Conservation (phyloP, 2,888 invertebrate species). For the Drosophila silvestris region DNA sequence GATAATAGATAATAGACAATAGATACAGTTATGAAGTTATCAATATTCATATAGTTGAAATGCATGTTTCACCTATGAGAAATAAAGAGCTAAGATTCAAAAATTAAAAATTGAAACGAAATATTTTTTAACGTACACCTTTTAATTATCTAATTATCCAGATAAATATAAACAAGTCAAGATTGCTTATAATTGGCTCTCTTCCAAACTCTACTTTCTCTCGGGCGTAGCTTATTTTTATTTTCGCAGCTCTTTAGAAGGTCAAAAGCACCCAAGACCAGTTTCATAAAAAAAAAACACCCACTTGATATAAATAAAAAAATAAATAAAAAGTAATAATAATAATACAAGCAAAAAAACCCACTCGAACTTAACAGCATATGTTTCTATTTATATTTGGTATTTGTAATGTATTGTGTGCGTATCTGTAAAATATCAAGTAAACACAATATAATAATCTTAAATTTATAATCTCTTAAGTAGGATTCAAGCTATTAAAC, state of each 20-base stretch:
- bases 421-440: not conserved
- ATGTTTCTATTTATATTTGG: not conserved
- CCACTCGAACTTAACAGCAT: slow-evolving; percentile 5
- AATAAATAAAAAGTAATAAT: slow-evolving; percentile 33
- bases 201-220: not conserved
- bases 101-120: not conserved
- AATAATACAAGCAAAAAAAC: slow-evolving; percentile 27
- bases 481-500: not conserved
- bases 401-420: not conserved
- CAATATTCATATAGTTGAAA: slow-evolving; percentile 1
- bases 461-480: not conserved
- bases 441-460: not conserved
- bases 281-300: slow-evolving; percentile 40
- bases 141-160: not conserved
- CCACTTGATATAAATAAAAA: slow-evolving; percentile 27
- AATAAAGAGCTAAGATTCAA: not conserved
- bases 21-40: not conserved
- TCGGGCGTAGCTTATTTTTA: slow-evolving; percentile 20
- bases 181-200: not conserved
- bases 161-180: not conserved
- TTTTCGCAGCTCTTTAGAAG: slow-evolving; percentile 69
- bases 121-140: not conserved
- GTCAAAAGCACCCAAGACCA: slow-evolving; percentile 55
- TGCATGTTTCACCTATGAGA: not conserved
- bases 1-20: not conserved